These are phyloP conservation scores for Dryobates pubescens DNA, from an alignment of 2,797 vertebrate genomes.

Conservation along the genomic window DNA sequence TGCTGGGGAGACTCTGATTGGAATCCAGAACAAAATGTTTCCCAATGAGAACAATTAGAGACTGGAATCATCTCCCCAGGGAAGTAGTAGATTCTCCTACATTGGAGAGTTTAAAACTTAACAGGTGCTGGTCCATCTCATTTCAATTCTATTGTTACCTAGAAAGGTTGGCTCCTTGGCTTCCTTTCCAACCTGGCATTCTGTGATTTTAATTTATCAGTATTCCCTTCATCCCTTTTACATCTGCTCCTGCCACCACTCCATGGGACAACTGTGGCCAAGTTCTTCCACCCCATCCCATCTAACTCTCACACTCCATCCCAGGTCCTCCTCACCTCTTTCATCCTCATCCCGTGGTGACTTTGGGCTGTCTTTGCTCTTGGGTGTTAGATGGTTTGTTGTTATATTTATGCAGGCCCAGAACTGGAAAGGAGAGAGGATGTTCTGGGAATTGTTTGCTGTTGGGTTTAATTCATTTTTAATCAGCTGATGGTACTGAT, in stretches of 20 bases:
- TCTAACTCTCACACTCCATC: not conserved
- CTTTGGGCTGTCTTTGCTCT: not conserved
- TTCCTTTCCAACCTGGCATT: no score
- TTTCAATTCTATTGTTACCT: no score
- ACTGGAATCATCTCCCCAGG: no score
- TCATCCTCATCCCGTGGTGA: not conserved
- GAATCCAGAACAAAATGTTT: no score
- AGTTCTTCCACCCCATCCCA: not conserved
- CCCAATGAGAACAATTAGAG: no score
- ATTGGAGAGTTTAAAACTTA: no score
- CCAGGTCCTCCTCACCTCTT: not conserved
- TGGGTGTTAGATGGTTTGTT: not conserved
- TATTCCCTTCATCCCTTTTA: not conserved
- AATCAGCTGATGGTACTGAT: constrained; percentile 73
- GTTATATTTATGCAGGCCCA: not conserved
- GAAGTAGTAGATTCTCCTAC: no score
- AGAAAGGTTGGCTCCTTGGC: no score
- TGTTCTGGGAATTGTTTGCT: constrained; percentile 65
- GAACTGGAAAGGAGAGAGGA: not conserved
- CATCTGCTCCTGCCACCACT: not conserved
- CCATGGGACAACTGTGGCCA: fast-evolving
- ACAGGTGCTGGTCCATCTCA: no score
- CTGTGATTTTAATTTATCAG: not conserved
- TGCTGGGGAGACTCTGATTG: no score
- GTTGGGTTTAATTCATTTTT: constrained; percentile 78